These are phyloP conservation scores for Macrophya annulata DNA, from an alignment of 2,888 invertebrate species.

Conservation along the genomic window DNA sequence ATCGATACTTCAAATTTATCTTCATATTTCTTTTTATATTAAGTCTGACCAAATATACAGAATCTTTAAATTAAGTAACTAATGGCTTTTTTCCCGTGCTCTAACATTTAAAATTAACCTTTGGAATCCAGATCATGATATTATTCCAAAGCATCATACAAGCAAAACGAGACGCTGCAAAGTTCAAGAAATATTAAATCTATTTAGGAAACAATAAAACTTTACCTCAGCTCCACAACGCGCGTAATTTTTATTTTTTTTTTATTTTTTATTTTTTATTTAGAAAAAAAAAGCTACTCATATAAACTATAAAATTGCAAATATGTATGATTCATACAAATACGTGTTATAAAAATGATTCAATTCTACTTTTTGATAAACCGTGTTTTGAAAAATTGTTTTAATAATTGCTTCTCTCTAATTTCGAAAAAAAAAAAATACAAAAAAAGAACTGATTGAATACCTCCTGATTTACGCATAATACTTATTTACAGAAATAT, in stretches of 20 bases:
- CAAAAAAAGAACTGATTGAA: not conserved
- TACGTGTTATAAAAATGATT: constrained; percentile 23
- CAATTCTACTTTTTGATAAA: constrained; percentile 15
- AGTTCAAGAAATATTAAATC: constrained; percentile 27
- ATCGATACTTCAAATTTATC: constrained; percentile 26
- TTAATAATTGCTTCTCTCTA: not conserved
- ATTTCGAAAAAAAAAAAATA: not conserved
- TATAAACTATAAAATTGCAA: constrained; percentile 12
- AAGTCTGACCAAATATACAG: constrained; percentile 15
- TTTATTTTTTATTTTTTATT: not conserved
- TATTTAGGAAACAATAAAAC: not conserved
- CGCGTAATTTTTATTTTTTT: not conserved
- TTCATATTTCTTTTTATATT: not conserved
- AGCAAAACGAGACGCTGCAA: not conserved
- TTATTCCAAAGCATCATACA: constrained; percentile 30
- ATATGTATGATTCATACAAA: constrained; percentile 9
- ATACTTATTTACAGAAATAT: constrained; percentile 28
- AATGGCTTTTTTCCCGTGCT: constrained; percentile 40
- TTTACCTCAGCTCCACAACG: not conserved
- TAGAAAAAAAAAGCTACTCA: not conserved
- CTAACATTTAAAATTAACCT: constrained; percentile 50
- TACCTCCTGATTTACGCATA: not conserved
- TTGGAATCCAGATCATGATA: constrained; percentile 43
- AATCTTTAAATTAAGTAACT: constrained; percentile 46
- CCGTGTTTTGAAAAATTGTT: not conserved